Base-by-base conservation (phyloP, 2,113 vertebrate genomes). In the Lagenorhynchus albirostris region DNA sequence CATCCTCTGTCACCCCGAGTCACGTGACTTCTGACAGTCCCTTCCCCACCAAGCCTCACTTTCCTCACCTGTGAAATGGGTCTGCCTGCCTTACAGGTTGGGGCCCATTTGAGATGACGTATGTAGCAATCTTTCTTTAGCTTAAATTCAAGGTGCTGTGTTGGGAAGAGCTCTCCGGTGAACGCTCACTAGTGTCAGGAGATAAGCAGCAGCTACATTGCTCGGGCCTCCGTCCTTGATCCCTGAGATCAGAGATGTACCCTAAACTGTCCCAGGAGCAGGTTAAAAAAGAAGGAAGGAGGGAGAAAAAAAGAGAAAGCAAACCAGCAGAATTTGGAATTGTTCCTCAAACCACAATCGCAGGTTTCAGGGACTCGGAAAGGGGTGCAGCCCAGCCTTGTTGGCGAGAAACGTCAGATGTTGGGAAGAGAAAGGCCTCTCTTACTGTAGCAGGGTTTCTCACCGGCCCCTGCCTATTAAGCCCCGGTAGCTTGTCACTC, bases 311-410 rank as follows among this genome's bases (percentile, higher is more conserved):
- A 31, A 11, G 14, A 60, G 50, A 33, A 6, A 50, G 47, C 26
- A 91, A 93, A 41, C 74, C 89, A 63, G 73, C 47, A 71, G 83
- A 53, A 41, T 91, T 96, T 94, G 96, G 94, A 92, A 62, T 50
- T 33, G 70, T 65, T 77, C 86, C 44, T 83, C 47, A 23, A 82
- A 68, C 96, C 96, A 80, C 95, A 97, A 44, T 73, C 33, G 77
- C 60, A 79, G 97, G 95, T 83, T 93, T 94, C 33, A 36, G 89
- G 95, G 93, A 83, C 81, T 50, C 88, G 86, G 96, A 91, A 97
- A 97, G 86, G 85, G 94, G 86, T 31, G 20, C 91, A 89, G 44
- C 93, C 65, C 89, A 11, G 80, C 89, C 76, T 50, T 96, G 96
- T 3, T 95, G 98, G 85, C 20, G 55, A 14, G 31, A 23, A 82